Evolutionary conservation across 2,113 vertebrate species (phyloP), one percentile per base, ranked within the genome.

Genomic region (Vulpes ferrilata): DNA sequence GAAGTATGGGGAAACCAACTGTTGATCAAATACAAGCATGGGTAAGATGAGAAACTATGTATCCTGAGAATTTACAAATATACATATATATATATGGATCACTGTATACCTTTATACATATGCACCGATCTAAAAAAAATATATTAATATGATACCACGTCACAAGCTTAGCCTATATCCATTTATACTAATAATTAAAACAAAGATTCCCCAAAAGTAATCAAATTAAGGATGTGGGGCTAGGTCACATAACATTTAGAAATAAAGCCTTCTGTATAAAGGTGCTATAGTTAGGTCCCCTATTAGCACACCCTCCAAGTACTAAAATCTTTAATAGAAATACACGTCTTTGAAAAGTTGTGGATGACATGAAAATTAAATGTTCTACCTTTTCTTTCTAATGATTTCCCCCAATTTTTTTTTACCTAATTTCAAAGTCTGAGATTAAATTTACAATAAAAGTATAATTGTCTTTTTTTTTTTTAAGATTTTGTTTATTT

Each of bases 401-500:
- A 43, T 43, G 1, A 74, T 60, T 84, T 73, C 4, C 64, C 25
- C 17, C 30, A 11, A 20, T 22, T 85, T 79, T 60, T 93, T 35
- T 91, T 91, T 25, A 23, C 17, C n/a, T 88, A 79, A 97, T 89
- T 91, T 80, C 79, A 89, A 96, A 93, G 62, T 9, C 25, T 27
- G 23, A 92, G 32, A 12, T 48, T 98, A 97, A 78, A 93, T 95
- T 79, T 73, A 92, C 0, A 69, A 82, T 35, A 3, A 5, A 91
- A 3, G 0, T 53, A n/a, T 53, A 81, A 59, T 11, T 22, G 35
- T 64, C 35, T 67, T 71, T 74, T 93, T 60, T 79, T 43, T 43
- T 43, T 43, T 43, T 7, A 43, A 43, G 6, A 43, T 43, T 43
- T 43, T 43, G 43, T 43, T 43, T 43, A 43, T 43, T 43, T 43